Evolutionary conservation across 2,888 invertebrate species (phyloP).

Genomic region (Lomographa bimaculata): DNA sequence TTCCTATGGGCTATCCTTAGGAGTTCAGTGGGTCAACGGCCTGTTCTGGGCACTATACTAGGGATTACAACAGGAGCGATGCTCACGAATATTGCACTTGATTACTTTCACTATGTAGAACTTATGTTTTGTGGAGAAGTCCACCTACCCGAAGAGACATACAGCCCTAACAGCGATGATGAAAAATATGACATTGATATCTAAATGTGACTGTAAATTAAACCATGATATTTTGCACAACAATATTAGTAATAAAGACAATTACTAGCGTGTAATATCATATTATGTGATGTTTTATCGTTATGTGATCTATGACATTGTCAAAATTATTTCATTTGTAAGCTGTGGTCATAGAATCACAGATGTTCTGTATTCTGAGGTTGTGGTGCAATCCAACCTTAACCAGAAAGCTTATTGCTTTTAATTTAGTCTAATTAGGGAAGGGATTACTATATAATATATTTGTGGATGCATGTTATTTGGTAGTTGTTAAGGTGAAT

Average conservation of each 20-base stretch:
- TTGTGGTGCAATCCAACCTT: no score
- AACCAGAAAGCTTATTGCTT: constrained; percentile 29
- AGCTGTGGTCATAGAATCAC: no score
- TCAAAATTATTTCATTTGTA: no score
- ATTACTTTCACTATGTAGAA: constrained; percentile 86
- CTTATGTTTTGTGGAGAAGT: constrained; percentile 81
- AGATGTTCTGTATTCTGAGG: no score
- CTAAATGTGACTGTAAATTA: no score
- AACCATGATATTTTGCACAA: no score
- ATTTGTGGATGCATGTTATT: constrained; percentile 37
- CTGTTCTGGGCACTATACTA: constrained; percentile 85
- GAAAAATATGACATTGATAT: constrained; percentile 81
- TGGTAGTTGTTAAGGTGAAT: constrained; percentile 40
- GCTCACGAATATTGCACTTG: constrained; percentile 85
- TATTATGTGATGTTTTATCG: no score
- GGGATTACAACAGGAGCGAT: constrained; percentile 88
- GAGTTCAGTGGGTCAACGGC: constrained; percentile 89
- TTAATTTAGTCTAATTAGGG: constrained; percentile 24
- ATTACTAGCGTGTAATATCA: no score
- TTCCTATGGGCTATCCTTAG: constrained; percentile 94
- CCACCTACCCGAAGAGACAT: constrained; percentile 70
- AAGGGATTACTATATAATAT: constrained; percentile 23
- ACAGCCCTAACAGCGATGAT: constrained; percentile 78
- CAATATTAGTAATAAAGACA: no score
- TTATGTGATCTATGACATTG: no score